These are phyloP conservation scores for Lucilia cuprina DNA, from an alignment of 1,140 invertebrate species.

Conservation along the genomic window DNA sequence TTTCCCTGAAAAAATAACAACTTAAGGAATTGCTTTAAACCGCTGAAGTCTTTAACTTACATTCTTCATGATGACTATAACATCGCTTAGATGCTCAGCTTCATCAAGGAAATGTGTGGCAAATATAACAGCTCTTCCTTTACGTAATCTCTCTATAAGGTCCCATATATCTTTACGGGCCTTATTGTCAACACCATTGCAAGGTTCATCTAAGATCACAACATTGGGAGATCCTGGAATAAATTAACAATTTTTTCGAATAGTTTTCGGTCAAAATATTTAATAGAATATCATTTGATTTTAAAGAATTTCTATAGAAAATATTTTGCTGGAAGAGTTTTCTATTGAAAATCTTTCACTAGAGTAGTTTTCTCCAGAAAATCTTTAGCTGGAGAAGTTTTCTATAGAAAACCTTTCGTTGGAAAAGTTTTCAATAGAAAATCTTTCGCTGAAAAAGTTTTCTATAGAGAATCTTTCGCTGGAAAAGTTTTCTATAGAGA, in stretches of 20 bases:
- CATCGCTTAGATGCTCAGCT: constrained; percentile 72
- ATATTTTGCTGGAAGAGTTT: too few species aligned
- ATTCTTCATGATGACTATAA: constrained; percentile 71
- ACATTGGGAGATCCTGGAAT: constrained; percentile 65
- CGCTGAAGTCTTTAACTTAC: constrained; percentile 52
- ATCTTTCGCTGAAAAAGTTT: not conserved
- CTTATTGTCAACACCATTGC: constrained; percentile 81
- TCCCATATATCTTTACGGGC: constrained; percentile 78
- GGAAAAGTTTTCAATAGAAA: not conserved
- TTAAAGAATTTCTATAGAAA: too few species aligned
- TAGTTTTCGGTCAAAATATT: too few species aligned
- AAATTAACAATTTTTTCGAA: too few species aligned
- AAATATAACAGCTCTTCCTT: constrained; percentile 73
- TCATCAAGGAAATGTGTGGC: constrained; percentile 78
- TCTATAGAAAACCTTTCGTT: too few species aligned
- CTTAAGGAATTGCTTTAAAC: too few species aligned
- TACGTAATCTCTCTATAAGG: constrained; percentile 72
- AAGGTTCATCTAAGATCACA: constrained; percentile 85
- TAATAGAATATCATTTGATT: too few species aligned
- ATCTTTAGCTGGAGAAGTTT: not conserved
- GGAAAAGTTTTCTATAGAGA: not conserved
- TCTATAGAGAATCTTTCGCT: too few species aligned
- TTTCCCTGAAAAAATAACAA: too few species aligned
- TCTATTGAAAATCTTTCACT: too few species aligned
- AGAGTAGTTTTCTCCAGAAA: not conserved